Evolutionary conservation across 1,140 invertebrate genomes (phyloP), one percentile per base, ranked within the genome.

Genomic region (Sinella curviseta): DNA sequence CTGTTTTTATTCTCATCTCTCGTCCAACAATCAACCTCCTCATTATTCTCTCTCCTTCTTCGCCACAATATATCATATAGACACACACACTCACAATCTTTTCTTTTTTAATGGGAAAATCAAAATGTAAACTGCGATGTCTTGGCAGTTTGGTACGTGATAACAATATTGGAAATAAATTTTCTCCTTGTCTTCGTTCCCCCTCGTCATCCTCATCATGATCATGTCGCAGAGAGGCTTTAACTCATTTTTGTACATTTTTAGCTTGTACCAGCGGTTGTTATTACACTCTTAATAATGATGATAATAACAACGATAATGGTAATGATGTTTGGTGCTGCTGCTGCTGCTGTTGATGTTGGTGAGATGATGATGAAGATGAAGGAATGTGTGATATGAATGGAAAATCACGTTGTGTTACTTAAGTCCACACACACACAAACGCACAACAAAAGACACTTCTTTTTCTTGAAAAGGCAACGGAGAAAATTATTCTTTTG

Each of bases 111-210:
- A 48, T 48, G 39, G 39, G 39, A 48, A 12, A 8, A 48, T 48
- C 8, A 48, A 48, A 48, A 48, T 8, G 8, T 48, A 20, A 20
- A 20, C 39, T 48, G 39, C 39, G n/a, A n/a, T n/a, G n/a, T n/a
- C n/a, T n/a, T n/a, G n/a, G n/a, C n/a, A n/a, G n/a, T n/a, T 48
- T 48, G 8, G 39, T 65, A 65, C 57, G 57, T 65, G 57, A 65
- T 65, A 65, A 65, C 57, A 70, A 70, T 70, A 70, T 70, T 70
- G 65, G 30, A 70, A 70, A 70, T 30, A 33, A 70, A 70, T 70
- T 70, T 30, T 70, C 65, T 70, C 8, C 28, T 24, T 8, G 30
- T 31, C 57, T 14, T n/a, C 24, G 57, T 14, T 65, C 16, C 39
- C 24, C 24, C 57, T 65, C 57, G 26, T 26, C 57, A 26, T 65